Evolutionary conservation across 2,888 invertebrate species (phyloP).

Genomic region (Nemurella pictetii): DNA sequence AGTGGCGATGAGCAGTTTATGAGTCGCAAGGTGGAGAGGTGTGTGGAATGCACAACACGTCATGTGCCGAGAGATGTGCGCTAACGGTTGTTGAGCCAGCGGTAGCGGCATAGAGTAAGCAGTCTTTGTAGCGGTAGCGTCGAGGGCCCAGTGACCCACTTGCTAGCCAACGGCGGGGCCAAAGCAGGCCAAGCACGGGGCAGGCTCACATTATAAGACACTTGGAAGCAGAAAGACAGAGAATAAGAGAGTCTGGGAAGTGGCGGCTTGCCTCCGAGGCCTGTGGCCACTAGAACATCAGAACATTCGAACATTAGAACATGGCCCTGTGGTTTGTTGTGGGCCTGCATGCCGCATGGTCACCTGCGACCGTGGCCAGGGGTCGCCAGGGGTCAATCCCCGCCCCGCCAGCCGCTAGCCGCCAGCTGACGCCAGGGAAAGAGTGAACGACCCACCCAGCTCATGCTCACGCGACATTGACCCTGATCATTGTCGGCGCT

Average conservation of each 20-base stretch:
- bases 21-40: background rate
- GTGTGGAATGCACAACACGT: background rate
- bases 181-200: background rate
- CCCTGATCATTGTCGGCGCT: background rate
- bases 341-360: too few relatives aligned
- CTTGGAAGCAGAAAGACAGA: too few relatives aligned
- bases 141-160: background rate
- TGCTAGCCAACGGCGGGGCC: background rate
- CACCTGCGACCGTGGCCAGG: too few relatives aligned
- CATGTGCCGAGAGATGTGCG: background rate
- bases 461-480: background rate
- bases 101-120: background rate
- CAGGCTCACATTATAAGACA: too few relatives aligned
- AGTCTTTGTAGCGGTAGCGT: background rate
- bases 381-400: too few relatives aligned
- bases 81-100: background rate
- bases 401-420: background rate
- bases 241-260: too few relatives aligned
- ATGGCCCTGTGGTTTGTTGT: too few relatives aligned
- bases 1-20: background rate
- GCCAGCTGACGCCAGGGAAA: background rate
- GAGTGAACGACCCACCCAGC: background rate
- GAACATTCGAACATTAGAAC: too few relatives aligned
- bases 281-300: too few relatives aligned
- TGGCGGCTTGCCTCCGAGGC: too few relatives aligned